Base-by-base conservation (phyloP, 2,888 invertebrate genomes). In the Cremastinae sp. region DNA sequence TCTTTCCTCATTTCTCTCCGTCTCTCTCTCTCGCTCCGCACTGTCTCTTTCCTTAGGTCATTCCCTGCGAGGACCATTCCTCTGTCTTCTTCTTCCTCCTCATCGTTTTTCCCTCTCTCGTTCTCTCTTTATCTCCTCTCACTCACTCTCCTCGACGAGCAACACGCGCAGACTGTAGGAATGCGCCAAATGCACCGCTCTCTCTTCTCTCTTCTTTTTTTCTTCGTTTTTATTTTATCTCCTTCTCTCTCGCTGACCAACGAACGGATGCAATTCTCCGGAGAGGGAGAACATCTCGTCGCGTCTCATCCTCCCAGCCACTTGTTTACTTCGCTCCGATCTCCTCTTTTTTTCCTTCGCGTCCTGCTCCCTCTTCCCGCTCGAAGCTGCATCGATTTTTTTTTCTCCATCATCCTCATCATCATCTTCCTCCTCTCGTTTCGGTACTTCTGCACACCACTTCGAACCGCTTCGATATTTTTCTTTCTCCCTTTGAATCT, bases 111-210 rank as follows among this genome's bases (percentile, higher is more conserved):
- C 41, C 59, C 14, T 43, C 39, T 18, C 43, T 49, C 53, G 62
- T 45, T 39, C 71, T 51, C 61, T 69, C 79, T 74, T 53, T 53
- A 22, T 18, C 10, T 49, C 8, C 53, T 41, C 35, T 18, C 12
- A 49, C 14, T 56, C 58, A 70, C 8, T 59, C 65, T 12, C 49
- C 37, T 56, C 22, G 45, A 58, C n/a, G 28, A 28, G 49, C 68
- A n/a, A 66, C 61, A 56, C 68, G 51, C 80, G 83, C 85, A 86
- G 85, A 86, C 85, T 86, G 78, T 81, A 84, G 85, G 87, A 87
- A 87, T 87, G 86, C 84, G 83, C 83, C 84, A 83, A 87, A 86
- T 86, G 84, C 84, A 84, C 83, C 80, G 82, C 83, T 66, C 61
- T 68, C 74, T 58, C 43, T 28, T 28, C 5, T 28, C 5, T 5